Percentiles rank a stretch among this genome's conserved stretches.
Evolutionary conservation across 2,888 invertebrate species (phyloP).

Genomic region (Hetaerina titia): DNA sequence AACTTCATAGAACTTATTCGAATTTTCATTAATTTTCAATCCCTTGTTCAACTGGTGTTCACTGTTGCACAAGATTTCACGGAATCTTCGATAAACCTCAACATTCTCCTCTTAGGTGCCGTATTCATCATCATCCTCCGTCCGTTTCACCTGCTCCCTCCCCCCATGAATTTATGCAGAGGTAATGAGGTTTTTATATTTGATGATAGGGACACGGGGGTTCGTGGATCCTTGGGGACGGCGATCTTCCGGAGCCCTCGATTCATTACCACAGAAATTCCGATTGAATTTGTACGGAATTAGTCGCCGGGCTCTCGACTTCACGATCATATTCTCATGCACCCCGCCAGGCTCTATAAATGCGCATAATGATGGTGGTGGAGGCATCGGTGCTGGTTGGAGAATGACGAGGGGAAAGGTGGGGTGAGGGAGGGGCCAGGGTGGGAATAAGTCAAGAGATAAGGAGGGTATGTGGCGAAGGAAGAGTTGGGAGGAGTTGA

Average conservation of each 20-base stretch:
- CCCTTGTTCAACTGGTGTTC: too few species aligned
- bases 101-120: too few species aligned
- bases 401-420: neutral
- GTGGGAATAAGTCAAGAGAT: slow-evolving; percentile 11
- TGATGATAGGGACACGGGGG: too few species aligned
- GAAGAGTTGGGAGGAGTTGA: neutral
- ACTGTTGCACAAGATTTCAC: too few species aligned
- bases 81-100: too few species aligned
- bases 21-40: too few species aligned
- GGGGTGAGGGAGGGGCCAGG: neutral
- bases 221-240: too few species aligned
- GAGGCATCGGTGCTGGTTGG: neutral
- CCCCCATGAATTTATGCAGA: too few species aligned
- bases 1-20: too few species aligned
- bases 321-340: neutral
- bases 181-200: too few species aligned
- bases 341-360: neutral
- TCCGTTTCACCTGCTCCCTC: too few species aligned
- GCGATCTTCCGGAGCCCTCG: neutral
- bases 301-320: neutral
- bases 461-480: neutral
- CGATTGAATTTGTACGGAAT: neutral
- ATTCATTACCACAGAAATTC: neutral
- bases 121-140: too few species aligned
- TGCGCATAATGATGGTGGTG: neutral